Conservation (phyloP, 2,888 invertebrate genomes). For the Boloria euphrosyne region DNA sequence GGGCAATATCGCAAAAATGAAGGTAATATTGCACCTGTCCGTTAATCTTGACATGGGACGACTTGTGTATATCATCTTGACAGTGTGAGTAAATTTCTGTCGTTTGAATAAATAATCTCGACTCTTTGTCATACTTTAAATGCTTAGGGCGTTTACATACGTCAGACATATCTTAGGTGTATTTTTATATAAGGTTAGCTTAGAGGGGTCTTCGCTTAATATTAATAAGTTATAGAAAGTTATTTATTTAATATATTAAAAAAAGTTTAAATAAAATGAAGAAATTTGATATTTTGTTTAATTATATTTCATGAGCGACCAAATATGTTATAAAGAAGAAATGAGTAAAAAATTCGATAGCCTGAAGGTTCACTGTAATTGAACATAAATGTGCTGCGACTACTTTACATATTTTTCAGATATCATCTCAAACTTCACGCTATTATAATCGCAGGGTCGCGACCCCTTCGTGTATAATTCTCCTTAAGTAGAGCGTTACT, state of each 20-base stretch:
- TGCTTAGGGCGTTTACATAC: slow-evolving; percentile 3
- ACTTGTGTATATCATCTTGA: slow-evolving; percentile 76
- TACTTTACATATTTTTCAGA: slow-evolving; percentile 37
- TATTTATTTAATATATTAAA: no score
- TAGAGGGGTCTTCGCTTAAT: no score
- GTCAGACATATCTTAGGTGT: not conserved
- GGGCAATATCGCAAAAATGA: slow-evolving; percentile 56
- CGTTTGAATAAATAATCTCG: slow-evolving; percentile 73
- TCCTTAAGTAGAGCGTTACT: slow-evolving; percentile 36
- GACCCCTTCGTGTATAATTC: slow-evolving; percentile 35
- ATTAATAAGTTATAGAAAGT: no score
- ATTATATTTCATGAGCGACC: no score
- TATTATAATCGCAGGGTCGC: slow-evolving; percentile 32
- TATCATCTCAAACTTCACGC: slow-evolving; percentile 32
- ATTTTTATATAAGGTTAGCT: not conserved
- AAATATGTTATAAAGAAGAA: not conserved
- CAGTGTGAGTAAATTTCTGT: slow-evolving; percentile 74
- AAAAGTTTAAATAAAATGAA: no score
- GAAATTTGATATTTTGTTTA: no score
- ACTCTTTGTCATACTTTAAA: slow-evolving; percentile 53
- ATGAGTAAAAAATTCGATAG: slow-evolving; percentile 18
- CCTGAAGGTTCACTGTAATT: slow-evolving; percentile 30
- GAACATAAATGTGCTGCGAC: slow-evolving; percentile 28
- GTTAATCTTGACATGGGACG: slow-evolving; percentile 72
- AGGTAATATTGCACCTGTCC: slow-evolving; percentile 71